Evolutionary conservation across 2,113 vertebrate genomes (phyloP), one percentile per base, ranked within the genome.

Genomic region (Aspiorhynchus laticeps): DNA sequence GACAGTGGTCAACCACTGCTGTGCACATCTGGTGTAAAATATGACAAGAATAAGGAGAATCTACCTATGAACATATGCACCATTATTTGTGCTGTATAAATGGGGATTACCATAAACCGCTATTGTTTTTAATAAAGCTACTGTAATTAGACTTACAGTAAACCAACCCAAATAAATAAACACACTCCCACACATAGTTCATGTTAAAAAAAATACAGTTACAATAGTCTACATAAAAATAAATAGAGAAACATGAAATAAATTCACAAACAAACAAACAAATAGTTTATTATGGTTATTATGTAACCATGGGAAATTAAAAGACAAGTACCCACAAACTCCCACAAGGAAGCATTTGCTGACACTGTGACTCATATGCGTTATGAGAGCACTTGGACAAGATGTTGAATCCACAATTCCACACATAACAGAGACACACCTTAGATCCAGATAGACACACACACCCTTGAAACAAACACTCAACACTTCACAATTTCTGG

Each of bases 31-130:
- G 77, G 21, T 26, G 33, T 17, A 19, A 80, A 80, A 38, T 11
- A 86, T 56, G 63, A 86, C 33, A 81, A 43, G 36, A 65, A 81
- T 65, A n/a, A 63, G n/a, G 53, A 69, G 77, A 80, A 86, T 46
- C 28, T 38, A 19, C 74, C 15, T 7, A 65, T 51, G 33, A 38
- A 17, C 48, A 85, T 15, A 48, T 17, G 51, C 11, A 14, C 33
- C 74, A 3, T 41, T 41, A 81, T 10, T 9, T 46, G 10, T 65
- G 26, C 9, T 28, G 26, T 36, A 17, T 73, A 19, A 36, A 24
- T 48, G 63, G 11, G 26, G 21, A 59, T 63, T 63, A 63, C 24
- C 24, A 12, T 63, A 63, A 63, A 26, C 10, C 59, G 11, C 10
- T 63, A 26, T 12, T 63, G 59, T 26, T 63, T 10, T 26, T 63